Evolutionary conservation across 2,113 vertebrate species (phyloP).

Genomic region (Crotalus viridis): DNA sequence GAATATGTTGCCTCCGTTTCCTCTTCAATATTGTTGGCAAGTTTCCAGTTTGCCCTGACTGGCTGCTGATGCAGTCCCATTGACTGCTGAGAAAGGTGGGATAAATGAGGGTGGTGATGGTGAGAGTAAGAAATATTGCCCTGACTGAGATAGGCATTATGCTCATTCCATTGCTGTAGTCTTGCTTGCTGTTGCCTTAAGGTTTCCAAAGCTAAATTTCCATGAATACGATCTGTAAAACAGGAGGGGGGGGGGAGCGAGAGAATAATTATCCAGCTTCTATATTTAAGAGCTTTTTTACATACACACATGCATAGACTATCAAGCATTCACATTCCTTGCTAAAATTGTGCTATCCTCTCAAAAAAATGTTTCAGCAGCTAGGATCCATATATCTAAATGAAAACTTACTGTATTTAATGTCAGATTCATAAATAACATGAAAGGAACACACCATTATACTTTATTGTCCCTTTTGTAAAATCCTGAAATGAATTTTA

Average conservation of each 20-base stretch:
- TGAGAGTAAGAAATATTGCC: conserved; percentile 83
- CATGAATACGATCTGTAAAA: conserved; percentile 81
- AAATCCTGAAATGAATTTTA: background rate
- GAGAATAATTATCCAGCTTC: conserved; percentile 30
- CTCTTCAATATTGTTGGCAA: conserved; percentile 82
- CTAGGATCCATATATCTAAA: no score
- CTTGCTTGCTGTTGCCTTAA: conserved; percentile 87
- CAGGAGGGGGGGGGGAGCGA: background rate
- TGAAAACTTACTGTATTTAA: background rate
- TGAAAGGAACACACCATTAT: background rate
- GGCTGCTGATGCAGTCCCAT: conserved; percentile 87
- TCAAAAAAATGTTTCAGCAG: background rate
- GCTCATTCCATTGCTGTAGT: conserved; percentile 92
- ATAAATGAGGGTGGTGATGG: conserved; percentile 83
- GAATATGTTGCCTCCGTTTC: conserved; percentile 83
- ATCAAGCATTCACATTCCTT: background rate
- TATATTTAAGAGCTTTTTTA: conserved; percentile 44
- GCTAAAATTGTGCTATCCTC: background rate
- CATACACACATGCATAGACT: background rate
- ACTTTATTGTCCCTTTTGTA: background rate
- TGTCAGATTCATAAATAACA: background rate
- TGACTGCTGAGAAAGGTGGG: conserved; percentile 86
- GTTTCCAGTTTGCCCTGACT: conserved; percentile 88
- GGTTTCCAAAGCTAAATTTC: conserved; percentile 84
- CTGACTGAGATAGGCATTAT: conserved; percentile 84